Evolutionary conservation across 2,113 vertebrate species (phyloP).

Genomic region (Mirounga angustirostris): DNA sequence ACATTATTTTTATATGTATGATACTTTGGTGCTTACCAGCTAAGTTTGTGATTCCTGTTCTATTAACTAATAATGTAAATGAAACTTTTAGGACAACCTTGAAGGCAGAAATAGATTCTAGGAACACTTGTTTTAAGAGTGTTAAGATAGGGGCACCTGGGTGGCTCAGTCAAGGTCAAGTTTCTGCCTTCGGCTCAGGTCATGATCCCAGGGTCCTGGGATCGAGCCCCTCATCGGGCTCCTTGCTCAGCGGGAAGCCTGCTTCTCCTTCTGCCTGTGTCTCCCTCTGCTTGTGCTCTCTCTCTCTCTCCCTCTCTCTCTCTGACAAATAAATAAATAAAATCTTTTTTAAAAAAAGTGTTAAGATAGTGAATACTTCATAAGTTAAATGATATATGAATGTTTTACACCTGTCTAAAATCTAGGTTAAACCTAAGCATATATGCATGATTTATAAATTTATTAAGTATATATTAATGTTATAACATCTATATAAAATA

Average conservation of each 20-base stretch:
- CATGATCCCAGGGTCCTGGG: not conserved
- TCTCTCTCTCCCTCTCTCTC: not conserved
- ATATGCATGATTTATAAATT: not conserved
- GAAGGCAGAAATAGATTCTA: not conserved
- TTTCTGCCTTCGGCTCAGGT: not conserved
- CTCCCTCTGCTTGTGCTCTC: not conserved
- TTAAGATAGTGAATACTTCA: not conserved
- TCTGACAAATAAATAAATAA: not conserved
- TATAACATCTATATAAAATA: not conserved
- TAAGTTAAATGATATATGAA: not conserved
- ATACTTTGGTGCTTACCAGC: not conserved
- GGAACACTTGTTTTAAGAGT: not conserved
- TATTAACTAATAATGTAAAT: not conserved
- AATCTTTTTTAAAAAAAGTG: not conserved
- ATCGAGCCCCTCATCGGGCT: not conserved
- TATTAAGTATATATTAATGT: not conserved
- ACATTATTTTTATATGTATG: not conserved
- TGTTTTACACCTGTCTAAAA: not conserved
- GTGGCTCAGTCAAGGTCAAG: not conserved
- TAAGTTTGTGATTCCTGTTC: not conserved
- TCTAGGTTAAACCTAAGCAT: not conserved
- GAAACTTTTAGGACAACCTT: constrained; percentile 36
- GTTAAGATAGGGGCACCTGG: not conserved
- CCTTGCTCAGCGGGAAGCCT: not conserved
- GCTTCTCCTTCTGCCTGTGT: not conserved